Percentiles rank a stretch among this genome's conserved stretches.
These are phyloP conservation scores for Pelosia muscerda DNA, from an alignment of 2,888 invertebrate species.

Conservation along the genomic window DNA sequence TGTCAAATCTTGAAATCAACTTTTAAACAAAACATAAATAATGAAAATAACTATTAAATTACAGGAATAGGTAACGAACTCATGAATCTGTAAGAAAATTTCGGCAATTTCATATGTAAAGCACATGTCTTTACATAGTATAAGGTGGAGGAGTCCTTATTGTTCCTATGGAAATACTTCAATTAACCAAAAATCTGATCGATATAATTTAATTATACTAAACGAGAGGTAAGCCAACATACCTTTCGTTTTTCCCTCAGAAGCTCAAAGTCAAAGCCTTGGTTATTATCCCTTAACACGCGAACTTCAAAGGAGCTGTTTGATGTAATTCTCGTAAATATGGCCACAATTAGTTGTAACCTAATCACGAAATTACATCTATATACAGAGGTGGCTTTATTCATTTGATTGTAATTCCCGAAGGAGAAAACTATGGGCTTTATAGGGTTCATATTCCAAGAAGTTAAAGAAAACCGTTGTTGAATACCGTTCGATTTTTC, in stretches of 20 bases:
- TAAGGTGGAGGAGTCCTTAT: background rate
- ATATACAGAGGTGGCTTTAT: background rate
- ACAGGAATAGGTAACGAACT: no score
- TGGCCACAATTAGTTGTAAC: constrained; percentile 25
- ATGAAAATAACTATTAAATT: no score
- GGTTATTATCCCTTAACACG: constrained; percentile 16
- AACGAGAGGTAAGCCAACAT: background rate
- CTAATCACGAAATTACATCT: constrained; percentile 11
- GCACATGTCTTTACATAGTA: no score
- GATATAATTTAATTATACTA: background rate
- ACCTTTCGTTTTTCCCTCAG: background rate
- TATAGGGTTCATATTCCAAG: background rate
- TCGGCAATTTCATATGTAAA: no score
- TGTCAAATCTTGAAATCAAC: no score
- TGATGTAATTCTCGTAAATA: constrained; percentile 18
- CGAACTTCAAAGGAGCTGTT: constrained; percentile 8
- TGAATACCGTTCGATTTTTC: no score
- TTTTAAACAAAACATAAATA: no score
- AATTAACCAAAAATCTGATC: background rate
- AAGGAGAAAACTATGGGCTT: background rate
- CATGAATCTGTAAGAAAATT: no score
- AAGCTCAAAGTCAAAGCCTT: background rate
- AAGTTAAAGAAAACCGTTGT: no score
- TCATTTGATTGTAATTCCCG: background rate
- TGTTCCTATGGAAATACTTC: background rate